Evolutionary conservation across 2,797 vertebrate species (phyloP).

Genomic region (Phalanger gymnotis): DNA sequence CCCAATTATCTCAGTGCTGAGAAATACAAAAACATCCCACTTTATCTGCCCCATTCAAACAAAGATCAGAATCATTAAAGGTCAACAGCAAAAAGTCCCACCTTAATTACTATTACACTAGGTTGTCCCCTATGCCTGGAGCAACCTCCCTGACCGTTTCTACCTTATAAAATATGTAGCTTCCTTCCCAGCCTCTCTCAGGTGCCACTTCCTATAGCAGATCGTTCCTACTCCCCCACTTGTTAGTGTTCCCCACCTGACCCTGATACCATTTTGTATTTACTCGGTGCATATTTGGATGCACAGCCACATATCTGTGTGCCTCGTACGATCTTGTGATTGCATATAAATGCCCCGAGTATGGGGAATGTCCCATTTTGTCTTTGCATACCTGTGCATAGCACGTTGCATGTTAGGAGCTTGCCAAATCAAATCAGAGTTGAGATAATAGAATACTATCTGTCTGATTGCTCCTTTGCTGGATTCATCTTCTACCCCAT

Average conservation of each 20-base stretch:
- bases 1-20: no score
- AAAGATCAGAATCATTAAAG: no score
- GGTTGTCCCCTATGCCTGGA: not conserved
- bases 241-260: not conserved
- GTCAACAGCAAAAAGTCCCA: no score
- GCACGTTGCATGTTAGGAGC: not conserved
- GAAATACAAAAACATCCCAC: no score
- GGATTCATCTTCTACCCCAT: not conserved
- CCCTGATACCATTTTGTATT: not conserved
- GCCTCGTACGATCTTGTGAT: not conserved
- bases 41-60: no score
- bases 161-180: no score
- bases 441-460: not conserved
- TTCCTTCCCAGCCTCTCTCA: not conserved
- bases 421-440: not conserved
- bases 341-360: not conserved
- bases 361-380: not conserved
- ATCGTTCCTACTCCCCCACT: not conserved
- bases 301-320: not conserved
- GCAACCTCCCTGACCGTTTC: no score
- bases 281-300: no score
- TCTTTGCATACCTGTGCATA: not conserved
- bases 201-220: no score
- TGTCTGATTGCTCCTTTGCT: not conserved
- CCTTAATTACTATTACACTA: no score